Evolutionary conservation across 1,140 invertebrate genomes (phyloP), one percentile per base, ranked within the genome.

Genomic region (Calycopis cecrops): DNA sequence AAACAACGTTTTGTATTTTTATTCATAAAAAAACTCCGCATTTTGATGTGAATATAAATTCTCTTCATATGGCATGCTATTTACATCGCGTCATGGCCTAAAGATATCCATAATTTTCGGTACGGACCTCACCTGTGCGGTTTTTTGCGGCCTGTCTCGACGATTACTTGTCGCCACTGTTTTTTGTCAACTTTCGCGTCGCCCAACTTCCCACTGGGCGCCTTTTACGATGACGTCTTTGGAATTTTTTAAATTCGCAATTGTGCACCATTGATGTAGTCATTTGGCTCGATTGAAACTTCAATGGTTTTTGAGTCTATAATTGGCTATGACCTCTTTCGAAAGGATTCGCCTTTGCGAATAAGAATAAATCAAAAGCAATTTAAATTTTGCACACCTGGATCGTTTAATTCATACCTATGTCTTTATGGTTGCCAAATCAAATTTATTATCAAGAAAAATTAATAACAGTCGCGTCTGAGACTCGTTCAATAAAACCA

Each of bases 161-260:
- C 62, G 61, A 53, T 66, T 62, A 56, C 54, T 56, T 59, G 71
- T 63, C 71, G 66, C 69, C 65, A 58, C 51, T 57, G 67, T 77
- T 79, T 81, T 44, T 81, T 80, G 70, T 76, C 57, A 62, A 76
- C 80, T 84, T 81, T 82, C 78, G 71, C 79, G 67, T 42, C 58
- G 51, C 50, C 47, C 60, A 28, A 64, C 65, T 67, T 67, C 63
- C 65, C 62, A 62, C 60, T 59, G 48, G 12, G 33, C 62, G 55
- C n/a, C 34, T 37, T 17, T 52, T 52, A 35, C 48, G 44, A 48
- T 49, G 48, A 44, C 48, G 48, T 40, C 37, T 37, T 42, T 28
- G 40, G 40, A 44, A 44, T 44, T 16, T 44, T n/a, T 44, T 44
- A 16, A 44, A 44, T 44, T 44, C 40, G 17, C 17, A 44, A 44